phyloP scores from a whole-genome alignment of 1,140 invertebrate species.

The Sitobion miscanthi region DNA sequence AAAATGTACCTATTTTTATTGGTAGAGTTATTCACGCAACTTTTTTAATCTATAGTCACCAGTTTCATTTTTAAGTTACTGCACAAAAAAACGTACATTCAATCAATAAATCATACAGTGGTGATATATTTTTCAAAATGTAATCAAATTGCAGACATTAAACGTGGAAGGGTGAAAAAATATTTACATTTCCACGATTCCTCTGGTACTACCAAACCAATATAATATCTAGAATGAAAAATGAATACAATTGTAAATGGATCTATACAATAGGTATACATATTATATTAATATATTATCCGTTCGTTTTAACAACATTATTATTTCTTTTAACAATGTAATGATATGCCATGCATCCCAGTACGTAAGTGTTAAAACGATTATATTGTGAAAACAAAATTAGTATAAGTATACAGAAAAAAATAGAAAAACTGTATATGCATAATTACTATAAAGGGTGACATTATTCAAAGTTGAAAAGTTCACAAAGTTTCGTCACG shows the following conservation, averaged over 20 bases:
- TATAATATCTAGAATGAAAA: neutral
- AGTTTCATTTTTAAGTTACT: neutral
- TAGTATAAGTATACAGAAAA: neutral
- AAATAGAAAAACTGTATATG: neutral
- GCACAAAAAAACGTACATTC: neutral
- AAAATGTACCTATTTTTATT: neutral
- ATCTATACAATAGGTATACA: neutral
- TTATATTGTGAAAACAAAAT: neutral
- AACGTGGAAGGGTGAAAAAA: neutral
- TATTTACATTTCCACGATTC: neutral
- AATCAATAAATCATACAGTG: neutral
- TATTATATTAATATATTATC: neutral
- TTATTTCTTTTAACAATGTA: neutral
- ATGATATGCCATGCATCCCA: neutral
- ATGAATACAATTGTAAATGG: neutral
- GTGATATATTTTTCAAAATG: neutral
- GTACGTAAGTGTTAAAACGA: neutral
- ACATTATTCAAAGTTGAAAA: constrained; percentile 45
- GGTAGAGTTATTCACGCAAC: neutral
- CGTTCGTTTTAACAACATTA: neutral
- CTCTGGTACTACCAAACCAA: neutral
- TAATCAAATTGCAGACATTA: neutral
- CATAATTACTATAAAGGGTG: constrained; percentile 11
- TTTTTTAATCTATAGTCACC: neutral
- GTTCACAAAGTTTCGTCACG: constrained; percentile 20